phyloP scores from a whole-genome alignment of 2,113 vertebrate species.

The Cyanistes caeruleus region DNA sequence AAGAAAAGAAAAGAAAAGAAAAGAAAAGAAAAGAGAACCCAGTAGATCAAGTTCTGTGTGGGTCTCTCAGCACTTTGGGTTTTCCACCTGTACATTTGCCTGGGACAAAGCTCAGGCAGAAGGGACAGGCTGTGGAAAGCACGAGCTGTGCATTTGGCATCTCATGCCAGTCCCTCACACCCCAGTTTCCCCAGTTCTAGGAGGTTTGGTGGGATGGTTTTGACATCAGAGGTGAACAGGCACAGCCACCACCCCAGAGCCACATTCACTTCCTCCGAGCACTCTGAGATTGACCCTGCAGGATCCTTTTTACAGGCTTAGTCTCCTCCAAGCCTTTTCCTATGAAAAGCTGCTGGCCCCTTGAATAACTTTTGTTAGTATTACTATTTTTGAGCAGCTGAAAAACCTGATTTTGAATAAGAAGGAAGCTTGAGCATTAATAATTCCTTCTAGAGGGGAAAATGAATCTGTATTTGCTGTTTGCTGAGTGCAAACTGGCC shows the following conservation, averaged over 20 bases:
- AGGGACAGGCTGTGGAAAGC: neutral
- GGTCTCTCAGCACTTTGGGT: neutral
- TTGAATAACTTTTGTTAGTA: neutral
- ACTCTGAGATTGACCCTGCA: neutral
- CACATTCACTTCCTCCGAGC: fast-evolving
- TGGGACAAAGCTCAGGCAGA: neutral
- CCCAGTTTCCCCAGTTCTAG: neutral
- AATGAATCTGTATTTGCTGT: neutral
- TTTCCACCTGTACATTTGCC: fast-evolving
- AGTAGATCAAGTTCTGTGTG: neutral
- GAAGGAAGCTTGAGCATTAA: neutral
- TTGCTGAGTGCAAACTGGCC: neutral
- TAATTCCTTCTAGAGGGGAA: neutral
- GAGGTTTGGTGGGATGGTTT: neutral
- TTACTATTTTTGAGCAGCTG: neutral
- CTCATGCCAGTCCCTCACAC: neutral
- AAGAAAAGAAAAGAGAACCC: neutral
- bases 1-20: no score
- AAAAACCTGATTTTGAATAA: neutral
- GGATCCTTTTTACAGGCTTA: neutral
- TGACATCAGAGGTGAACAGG: neutral
- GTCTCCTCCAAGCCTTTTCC: neutral
- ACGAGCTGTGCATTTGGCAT: neutral
- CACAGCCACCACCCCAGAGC: neutral
- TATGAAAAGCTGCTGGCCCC: neutral